Evolutionary conservation across 2,888 invertebrate species (phyloP).

Genomic region (Agrochola lychnidis): DNA sequence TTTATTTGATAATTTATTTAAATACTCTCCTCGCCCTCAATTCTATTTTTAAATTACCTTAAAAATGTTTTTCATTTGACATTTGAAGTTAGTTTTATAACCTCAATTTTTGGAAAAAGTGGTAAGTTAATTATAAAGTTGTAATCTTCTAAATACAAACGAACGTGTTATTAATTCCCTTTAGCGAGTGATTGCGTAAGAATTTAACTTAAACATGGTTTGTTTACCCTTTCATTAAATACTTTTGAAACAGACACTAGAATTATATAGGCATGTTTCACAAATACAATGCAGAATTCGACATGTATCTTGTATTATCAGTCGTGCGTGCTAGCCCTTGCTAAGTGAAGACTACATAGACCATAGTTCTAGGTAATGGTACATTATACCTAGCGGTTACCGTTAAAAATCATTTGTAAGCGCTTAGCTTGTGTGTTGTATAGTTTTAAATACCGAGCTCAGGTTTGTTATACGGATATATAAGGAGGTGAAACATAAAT

Average conservation of each 20-base stretch:
- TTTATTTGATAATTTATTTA: background rate
- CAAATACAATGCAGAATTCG: conserved; percentile 18
- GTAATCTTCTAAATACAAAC: background rate
- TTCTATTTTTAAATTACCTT: background rate
- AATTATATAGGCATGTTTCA: background rate
- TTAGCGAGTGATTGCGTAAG: background rate
- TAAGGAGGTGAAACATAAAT: background rate
- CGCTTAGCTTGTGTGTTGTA: conserved; percentile 34
- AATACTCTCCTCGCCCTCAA: background rate
- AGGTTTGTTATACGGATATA: conserved; percentile 8
- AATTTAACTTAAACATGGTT: background rate
- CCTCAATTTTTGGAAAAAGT: background rate
- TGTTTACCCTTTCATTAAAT: background rate
- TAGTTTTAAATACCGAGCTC: conserved; percentile 34
- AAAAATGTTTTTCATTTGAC: no score
- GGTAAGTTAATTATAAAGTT: background rate
- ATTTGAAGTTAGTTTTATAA: background rate
- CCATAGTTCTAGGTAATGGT: conserved; percentile 49
- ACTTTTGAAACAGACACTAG: background rate
- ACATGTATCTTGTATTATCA: conserved; percentile 31
- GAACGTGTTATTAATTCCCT: background rate
- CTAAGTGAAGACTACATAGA: conserved; percentile 39
- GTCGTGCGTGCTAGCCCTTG: conserved; percentile 28
- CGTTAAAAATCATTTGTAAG: conserved; percentile 53
- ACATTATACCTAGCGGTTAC: conserved; percentile 52